Percentiles rank a stretch among this genome's conserved stretches.
Conservation (phyloP, 2,113 vertebrate genomes). For the Carollia perspicillata region DNA sequence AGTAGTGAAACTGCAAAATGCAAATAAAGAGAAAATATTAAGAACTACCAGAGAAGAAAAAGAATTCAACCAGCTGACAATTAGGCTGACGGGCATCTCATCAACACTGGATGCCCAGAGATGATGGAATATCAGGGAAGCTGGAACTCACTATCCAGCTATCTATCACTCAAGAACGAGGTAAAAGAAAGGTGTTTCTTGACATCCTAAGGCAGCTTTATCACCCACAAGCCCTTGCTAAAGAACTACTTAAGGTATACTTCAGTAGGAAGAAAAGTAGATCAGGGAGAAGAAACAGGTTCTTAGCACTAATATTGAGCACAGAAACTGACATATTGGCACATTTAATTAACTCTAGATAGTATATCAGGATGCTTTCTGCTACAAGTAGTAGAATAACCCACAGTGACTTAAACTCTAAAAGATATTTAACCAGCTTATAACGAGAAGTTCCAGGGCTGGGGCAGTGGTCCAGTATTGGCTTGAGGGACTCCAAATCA, state of each 20-base stretch:
- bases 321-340: neutral
- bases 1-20: neutral
- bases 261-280: neutral
- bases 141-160: neutral
- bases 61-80: neutral
- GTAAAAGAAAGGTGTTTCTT: neutral
- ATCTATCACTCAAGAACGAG: neutral
- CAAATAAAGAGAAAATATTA: neutral
- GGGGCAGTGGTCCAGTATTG: neutral
- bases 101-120: neutral
- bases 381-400: neutral
- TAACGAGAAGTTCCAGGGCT: neutral
- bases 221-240: neutral
- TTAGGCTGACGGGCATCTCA: neutral
- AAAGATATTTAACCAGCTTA: neutral
- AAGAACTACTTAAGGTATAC: neutral
- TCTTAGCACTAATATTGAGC: neutral
- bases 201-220: neutral
- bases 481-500: neutral
- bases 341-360: neutral
- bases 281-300: neutral
- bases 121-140: neutral
- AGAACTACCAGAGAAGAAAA: neutral
- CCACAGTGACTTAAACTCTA: neutral
- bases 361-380: neutral